Base-by-base conservation (phyloP, 2,888 invertebrate species). In the Melipona beecheii region DNA sequence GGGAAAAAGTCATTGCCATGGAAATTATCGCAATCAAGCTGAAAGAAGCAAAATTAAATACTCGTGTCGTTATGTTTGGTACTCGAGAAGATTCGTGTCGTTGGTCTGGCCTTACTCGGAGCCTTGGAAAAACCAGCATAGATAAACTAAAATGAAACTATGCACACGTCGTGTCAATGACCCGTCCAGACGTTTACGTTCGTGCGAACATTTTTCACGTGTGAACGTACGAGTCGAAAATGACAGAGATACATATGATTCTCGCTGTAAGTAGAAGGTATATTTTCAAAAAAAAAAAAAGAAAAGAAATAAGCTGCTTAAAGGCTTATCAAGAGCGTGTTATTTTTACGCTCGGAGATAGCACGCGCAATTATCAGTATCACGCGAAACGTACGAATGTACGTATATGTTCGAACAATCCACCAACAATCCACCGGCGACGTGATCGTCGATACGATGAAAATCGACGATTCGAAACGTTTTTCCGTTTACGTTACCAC, bases 1-100 rank as follows among this genome's bases (percentile, higher is more conserved):
- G 50, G 65, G 17, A 60, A 52, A 75, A 87, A 85, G 83, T 78
- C 85, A 89, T 85, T 69, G 89, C 89, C 89, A 87, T 79, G 50
- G 72, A 85, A 81, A 83, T 75, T 31, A 75, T 84, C 62, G 64
- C 80, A 81, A 21, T 79, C 74, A 89, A 89, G 89, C 89, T 52
- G n/a, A 71, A 89, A 78, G 52, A 89, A 86, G 88, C 88, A 43
- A 60, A 76, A 64, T 82, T 21, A 80, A 60, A 69, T 74, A 49
- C 43, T 66, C 54, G 79, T 79, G 50, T 79, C 43, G 15, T 79
- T 27, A 76, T 58, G 50, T 75, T 52, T 19, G 5, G 19, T 60
- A 69, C 73, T 49, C 27, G 31, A 31, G 31, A 36, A 21, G 17
- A 52, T 4, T 52, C 52, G 43, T 69, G 62, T 65, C 52, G 43